Percentiles rank a stretch among this genome's conserved stretches.
Evolutionary conservation across 2,797 vertebrate species (phyloP).

Genomic region (Anableps anableps): DNA sequence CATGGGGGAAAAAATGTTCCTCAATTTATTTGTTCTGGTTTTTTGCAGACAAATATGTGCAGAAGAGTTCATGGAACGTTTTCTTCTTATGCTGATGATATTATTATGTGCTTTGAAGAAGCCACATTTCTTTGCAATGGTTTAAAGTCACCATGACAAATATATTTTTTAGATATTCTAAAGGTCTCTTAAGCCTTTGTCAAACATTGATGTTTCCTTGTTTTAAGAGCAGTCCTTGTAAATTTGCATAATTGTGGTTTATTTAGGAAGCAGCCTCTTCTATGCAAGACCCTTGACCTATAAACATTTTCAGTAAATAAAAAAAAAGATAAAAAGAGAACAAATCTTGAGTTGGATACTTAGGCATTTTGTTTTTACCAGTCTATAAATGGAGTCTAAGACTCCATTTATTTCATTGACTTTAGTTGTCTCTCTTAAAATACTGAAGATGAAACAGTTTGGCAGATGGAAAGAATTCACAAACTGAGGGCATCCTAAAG

Average conservation of each 20-base stretch:
- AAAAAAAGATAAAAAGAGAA: background rate
- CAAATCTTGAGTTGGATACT: background rate
- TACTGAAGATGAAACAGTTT: background rate
- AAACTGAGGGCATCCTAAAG: background rate
- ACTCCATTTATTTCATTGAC: background rate
- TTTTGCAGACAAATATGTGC: background rate
- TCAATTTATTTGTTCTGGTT: too few species aligned
- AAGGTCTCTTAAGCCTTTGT: background rate
- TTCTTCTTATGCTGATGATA: background rate
- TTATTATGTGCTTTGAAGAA: background rate
- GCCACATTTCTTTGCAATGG: background rate
- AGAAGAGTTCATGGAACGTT: background rate
- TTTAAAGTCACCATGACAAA: too few species aligned
- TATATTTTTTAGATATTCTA: too few species aligned
- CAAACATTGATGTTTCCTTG: background rate
- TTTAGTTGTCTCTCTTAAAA: background rate
- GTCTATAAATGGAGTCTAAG: background rate
- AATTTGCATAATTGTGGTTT: background rate
- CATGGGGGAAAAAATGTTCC: too few species aligned
- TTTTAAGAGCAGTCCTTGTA: background rate
- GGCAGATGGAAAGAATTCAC: background rate
- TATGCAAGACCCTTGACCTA: background rate
- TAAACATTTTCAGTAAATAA: background rate
- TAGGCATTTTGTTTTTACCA: background rate
- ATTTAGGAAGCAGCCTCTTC: background rate